Conservation (phyloP, 2,888 invertebrate species). For the Tachina grossa region DNA sequence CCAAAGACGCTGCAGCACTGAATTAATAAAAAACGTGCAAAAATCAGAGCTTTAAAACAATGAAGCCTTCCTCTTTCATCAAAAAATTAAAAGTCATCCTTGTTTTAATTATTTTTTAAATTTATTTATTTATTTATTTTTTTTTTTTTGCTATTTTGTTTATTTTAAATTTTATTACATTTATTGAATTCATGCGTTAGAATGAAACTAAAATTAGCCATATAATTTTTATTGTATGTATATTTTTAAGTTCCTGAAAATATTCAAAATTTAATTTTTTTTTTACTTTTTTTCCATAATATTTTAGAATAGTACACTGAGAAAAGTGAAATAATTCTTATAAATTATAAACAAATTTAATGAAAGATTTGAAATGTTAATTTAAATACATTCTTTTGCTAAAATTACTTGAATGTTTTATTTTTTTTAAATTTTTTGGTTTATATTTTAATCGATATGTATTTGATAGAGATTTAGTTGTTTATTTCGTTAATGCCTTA, state of each 20-base stretch:
- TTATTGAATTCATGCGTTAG: conserved; percentile 69
- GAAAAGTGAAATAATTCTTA: conserved; percentile 35
- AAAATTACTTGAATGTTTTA: background rate
- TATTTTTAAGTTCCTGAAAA: conserved; percentile 16
- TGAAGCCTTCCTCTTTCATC: background rate
- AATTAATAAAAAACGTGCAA: too few relatives aligned
- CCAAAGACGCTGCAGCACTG: too few relatives aligned
- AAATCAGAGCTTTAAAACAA: too few relatives aligned
- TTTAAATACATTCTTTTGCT: background rate
- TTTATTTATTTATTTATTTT: conserved; percentile 31
- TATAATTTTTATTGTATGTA: conserved; percentile 35
- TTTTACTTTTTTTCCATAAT: conserved; percentile 7
- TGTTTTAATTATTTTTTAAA: conserved; percentile 24
- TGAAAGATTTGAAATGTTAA: conserved; percentile 32
- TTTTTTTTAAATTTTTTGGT: conserved; percentile 33
- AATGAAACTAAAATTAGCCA: conserved; percentile 67
- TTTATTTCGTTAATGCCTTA: conserved; percentile 20
- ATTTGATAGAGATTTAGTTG: conserved; percentile 51
- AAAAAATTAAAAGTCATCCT: background rate
- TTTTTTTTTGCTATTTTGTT: conserved; percentile 25
- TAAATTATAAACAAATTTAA: conserved; percentile 33
- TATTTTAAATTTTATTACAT: conserved; percentile 60
- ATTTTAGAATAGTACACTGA: conserved; percentile 52
- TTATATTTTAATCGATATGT: conserved; percentile 48
- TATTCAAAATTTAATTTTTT: conserved; percentile 33